A percentile compares a stretch with the other conserved stretches of the same genome.
These are phyloP conservation scores for Rhodophaea formosa DNA, from an alignment of 2,888 invertebrate species.

Conservation along the genomic window DNA sequence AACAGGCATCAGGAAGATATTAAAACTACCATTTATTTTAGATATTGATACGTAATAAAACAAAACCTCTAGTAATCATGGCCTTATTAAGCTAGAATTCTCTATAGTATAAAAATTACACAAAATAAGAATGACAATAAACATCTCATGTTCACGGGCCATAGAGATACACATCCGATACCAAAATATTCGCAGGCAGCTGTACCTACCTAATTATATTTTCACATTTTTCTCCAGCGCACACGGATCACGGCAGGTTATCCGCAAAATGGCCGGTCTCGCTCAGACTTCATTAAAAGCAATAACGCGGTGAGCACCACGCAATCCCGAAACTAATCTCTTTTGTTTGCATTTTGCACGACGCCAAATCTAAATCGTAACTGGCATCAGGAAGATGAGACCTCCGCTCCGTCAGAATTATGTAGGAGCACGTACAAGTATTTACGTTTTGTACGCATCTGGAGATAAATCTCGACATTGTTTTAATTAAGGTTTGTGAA, in stretches of 20 bases:
- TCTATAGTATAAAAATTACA: too few species aligned
- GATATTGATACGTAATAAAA: too few species aligned
- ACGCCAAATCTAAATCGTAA: constrained; percentile 51
- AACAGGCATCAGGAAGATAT: constrained; percentile 46
- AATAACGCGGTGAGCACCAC: constrained; percentile 47
- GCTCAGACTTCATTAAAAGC: constrained; percentile 54
- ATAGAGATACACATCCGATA: too few species aligned
- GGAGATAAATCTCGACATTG: not conserved
- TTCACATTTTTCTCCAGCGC: constrained; percentile 8
- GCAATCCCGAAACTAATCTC: constrained; percentile 63
- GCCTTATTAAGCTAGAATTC: too few species aligned
- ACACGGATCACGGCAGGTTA: constrained; percentile 32
- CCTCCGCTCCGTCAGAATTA: not conserved
- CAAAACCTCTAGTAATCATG: too few species aligned
- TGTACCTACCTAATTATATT: constrained; percentile 13
- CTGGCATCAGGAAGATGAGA: constrained; percentile 45
- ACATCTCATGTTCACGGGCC: too few species aligned
- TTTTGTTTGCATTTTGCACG: constrained; percentile 66
- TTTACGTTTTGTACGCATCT: constrained; percentile 4
- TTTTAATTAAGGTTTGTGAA: not conserved
- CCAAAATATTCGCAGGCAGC: not conserved
- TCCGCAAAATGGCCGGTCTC: constrained; percentile 24
- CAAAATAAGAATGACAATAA: too few species aligned
- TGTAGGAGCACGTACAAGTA: constrained; percentile 15
- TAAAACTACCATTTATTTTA: too few species aligned